phyloP scores from a whole-genome alignment of 2,888 invertebrate species.

The Schizotus pectinicornis region DNA sequence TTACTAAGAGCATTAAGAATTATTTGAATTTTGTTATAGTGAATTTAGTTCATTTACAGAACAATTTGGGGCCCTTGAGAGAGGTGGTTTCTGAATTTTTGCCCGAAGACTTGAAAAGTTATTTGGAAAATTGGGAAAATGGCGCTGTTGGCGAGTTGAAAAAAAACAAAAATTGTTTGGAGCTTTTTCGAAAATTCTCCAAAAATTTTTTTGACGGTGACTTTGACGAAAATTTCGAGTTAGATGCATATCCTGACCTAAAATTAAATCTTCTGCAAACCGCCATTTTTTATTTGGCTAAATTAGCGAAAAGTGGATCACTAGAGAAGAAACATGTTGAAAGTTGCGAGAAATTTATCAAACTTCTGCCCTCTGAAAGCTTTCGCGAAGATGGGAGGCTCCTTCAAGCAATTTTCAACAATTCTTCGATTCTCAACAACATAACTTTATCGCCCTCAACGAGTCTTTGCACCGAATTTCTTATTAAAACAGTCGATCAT shows the following conservation, averaged over 20 bases:
- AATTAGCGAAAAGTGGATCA: slow-evolving; percentile 32
- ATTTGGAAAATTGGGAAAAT: slow-evolving; percentile 62
- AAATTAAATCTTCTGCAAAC: slow-evolving; percentile 43
- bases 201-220: slow-evolving; percentile 36
- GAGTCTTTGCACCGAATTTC: slow-evolving; percentile 43
- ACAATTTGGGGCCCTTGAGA: slow-evolving; percentile 61
- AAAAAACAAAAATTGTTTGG: slow-evolving; percentile 37
- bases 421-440: slow-evolving; percentile 54
- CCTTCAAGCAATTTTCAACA: slow-evolving; percentile 51
- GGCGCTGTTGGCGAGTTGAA: slow-evolving; percentile 26
- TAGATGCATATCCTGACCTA: slow-evolving; percentile 37
- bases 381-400: slow-evolving; percentile 42
- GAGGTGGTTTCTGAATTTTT: slow-evolving; percentile 59
- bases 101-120: slow-evolving; percentile 54
- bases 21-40: slow-evolving; percentile 59
- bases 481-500: slow-evolving; percentile 33
- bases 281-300: slow-evolving; percentile 44
- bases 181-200: slow-evolving; percentile 39
- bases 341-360: slow-evolving; percentile 39
- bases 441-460: slow-evolving; percentile 4
- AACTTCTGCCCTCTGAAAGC: slow-evolving; percentile 31
- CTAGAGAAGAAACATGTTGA: slow-evolving; percentile 30
- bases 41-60: slow-evolving; percentile 69
- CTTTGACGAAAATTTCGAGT: slow-evolving; percentile 29
- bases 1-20: slow-evolving; percentile 47